These are phyloP conservation scores for Euwallacea similis DNA, from an alignment of 1,140 invertebrate species.

Conservation along the genomic window DNA sequence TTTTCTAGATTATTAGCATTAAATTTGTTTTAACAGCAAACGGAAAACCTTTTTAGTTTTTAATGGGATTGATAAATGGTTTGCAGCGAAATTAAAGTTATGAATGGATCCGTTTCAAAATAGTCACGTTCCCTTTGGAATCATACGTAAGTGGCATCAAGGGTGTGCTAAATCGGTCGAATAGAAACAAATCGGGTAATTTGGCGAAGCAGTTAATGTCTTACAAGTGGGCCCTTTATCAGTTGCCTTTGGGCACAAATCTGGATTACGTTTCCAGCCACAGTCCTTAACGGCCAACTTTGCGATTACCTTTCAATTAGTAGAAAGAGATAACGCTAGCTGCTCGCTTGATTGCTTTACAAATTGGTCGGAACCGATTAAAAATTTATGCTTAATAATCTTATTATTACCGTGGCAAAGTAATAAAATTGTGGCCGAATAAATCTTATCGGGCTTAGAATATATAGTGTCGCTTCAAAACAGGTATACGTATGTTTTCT, in stretches of 20 bases:
- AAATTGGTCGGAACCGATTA: conserved; percentile 33
- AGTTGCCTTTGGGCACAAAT: conserved; percentile 44
- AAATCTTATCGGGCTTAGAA: no score
- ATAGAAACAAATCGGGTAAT: conserved; percentile 50
- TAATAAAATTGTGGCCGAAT: no score
- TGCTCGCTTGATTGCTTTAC: conserved; percentile 46
- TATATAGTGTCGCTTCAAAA: neutral
- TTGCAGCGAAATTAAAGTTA: neutral
- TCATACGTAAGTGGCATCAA: conserved; percentile 35
- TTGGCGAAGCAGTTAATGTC: conserved; percentile 49
- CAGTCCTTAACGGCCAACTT: conserved; percentile 48
- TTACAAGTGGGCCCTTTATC: conserved; percentile 51
- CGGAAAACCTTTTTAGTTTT: no score
- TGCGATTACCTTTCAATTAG: conserved; percentile 55
- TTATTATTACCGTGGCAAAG: conserved; percentile 32
- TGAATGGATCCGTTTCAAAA: conserved; percentile 1
- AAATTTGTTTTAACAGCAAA: no score
- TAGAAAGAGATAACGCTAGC: conserved; percentile 50
- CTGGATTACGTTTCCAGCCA: conserved; percentile 49
- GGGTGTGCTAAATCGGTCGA: conserved; percentile 47
- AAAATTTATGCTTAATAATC: conserved; percentile 34
- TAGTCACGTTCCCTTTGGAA: conserved; percentile 29
- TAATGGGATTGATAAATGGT: neutral
- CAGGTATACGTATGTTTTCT: conserved; percentile 22
- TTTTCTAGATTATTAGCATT: no score